Evolutionary conservation across 35 echinoderm and acorn worm genomes (phyloP), one percentile per base, ranked within the genome.

Genomic region (Holothuria glaberrima): DNA sequence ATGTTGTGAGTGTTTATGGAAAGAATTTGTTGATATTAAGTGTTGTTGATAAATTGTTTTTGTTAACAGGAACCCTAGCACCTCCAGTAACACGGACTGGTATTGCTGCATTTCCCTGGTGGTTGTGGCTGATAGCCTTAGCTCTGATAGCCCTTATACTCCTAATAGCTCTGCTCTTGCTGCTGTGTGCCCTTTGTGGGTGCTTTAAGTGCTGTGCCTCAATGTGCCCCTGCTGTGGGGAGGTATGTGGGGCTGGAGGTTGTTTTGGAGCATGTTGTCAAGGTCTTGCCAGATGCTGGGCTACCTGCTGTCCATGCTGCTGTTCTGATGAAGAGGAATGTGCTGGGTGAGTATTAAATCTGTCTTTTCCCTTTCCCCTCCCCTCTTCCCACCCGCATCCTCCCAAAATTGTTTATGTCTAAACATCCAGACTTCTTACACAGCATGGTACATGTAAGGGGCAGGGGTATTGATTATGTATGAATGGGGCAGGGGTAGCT

Each of bases 301-400:
- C 25, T 27, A 31, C 58, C 21, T 90, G 88, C 45, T 90, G 88
- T 64, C 88, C 88, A 12, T 90, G 88, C 33, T 90, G 88, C 38
- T 90, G 88, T 90, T 9, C 65, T 16, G 88, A 90, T 41, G 88
- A 90, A 46, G 88, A 90, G 50, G 75, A 79, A 67, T 86, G 58
- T 66, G 33, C 58, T 12, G 83, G 35, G 83, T 86, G 59, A 86
- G 83, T 54, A 54, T n/a, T n/a, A n/a, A n/a, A n/a, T n/a, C n/a
- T n/a, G n/a, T n/a, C n/a, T n/a, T n/a, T n/a, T n/a, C n/a, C n/a
- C 7, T 4, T 41, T 7, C 7, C 50, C 50, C 16, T 1, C 50
- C 50, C 13, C 50, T 14, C 16, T 54, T 17, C 50, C 50, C 50
- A 54, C 13, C 50, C 50, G n/a, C n/a, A n/a, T n/a, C n/a, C n/a